Evolutionary conservation across 1,140 invertebrate genomes (phyloP).

Genomic region (Meteorus sp.): DNA sequence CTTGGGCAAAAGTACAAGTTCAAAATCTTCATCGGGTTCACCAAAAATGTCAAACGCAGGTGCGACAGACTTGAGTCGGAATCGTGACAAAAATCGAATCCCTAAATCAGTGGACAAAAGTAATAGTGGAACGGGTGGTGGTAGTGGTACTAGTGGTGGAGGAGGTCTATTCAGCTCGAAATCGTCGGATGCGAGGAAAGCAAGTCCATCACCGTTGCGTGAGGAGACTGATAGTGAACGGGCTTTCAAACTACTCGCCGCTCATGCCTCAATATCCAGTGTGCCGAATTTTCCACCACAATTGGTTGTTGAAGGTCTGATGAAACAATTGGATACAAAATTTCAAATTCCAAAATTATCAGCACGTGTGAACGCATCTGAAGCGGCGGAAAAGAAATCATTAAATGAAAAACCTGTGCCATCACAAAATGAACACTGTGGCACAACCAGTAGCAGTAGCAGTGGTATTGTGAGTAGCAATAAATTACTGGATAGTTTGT

Average conservation of each 20-base stretch:
- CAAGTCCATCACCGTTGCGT: slow-evolving; percentile 64
- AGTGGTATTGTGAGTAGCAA: too few species aligned
- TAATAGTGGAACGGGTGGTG: neutral
- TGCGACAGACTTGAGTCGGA: slow-evolving; percentile 62
- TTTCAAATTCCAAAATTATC: slow-evolving; percentile 86
- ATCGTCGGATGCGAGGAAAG: slow-evolving; percentile 62
- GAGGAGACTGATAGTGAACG: slow-evolving; percentile 67
- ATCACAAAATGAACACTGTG: slow-evolving; percentile 5
- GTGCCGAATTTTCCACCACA: slow-evolving; percentile 56
- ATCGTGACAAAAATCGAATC: slow-evolving; percentile 60
- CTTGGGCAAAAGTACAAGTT: slow-evolving; percentile 39
- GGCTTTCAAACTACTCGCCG: slow-evolving; percentile 57
- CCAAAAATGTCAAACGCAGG: slow-evolving; percentile 54
- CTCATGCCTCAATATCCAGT: slow-evolving; percentile 58
- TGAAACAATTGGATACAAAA: slow-evolving; percentile 79
- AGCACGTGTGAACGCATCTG: slow-evolving; percentile 54
- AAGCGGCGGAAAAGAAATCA: slow-evolving; percentile 39
- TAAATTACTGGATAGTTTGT: slow-evolving; percentile 34
- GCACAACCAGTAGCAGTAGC: slow-evolving; percentile 24
- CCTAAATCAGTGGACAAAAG: slow-evolving; percentile 65
- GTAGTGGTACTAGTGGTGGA: neutral
- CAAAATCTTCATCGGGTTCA: slow-evolving; percentile 53
- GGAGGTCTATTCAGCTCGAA: slow-evolving; percentile 63
- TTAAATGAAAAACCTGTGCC: slow-evolving; percentile 33
- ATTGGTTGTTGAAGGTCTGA: slow-evolving; percentile 70